A percentile compares a stretch with the other conserved stretches of the same genome.
Evolutionary conservation across 2,797 vertebrate species (phyloP).

Genomic region (Salmo trutta): DNA sequence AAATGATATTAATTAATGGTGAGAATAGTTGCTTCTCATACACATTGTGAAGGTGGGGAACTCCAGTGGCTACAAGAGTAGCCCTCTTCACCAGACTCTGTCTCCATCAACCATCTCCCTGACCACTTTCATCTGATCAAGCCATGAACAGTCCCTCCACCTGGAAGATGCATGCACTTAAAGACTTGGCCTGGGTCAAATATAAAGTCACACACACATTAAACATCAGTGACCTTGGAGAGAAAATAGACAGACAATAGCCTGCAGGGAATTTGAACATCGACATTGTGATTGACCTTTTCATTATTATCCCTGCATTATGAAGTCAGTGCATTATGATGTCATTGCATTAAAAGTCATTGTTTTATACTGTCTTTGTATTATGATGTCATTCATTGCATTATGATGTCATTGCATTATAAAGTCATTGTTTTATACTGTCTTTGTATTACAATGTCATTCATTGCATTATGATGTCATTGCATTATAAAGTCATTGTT

Average conservation of each 20-base stretch:
- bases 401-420: constrained; percentile 11
- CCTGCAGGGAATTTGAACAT: constrained; percentile 49
- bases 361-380: too few relatives aligned
- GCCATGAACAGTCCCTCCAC: too few relatives aligned
- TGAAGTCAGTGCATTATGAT: neutral
- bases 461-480: neutral
- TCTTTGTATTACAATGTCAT: neutral
- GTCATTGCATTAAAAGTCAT: too few relatives aligned
- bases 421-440: constrained; percentile 24
- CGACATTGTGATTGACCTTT: neutral
- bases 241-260: constrained; percentile 41
- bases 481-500: constrained; percentile 23
- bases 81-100: too few relatives aligned
- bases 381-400: too few relatives aligned
- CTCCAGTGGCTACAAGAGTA: too few relatives aligned
- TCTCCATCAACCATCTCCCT: too few relatives aligned
- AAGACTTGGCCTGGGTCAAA: too few relatives aligned
- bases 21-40: constrained; percentile 23
- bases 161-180: too few relatives aligned
- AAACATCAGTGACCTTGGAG: constrained; percentile 45
- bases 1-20: constrained; percentile 28
- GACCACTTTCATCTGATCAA: too few relatives aligned
- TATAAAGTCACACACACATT: constrained; percentile 27
- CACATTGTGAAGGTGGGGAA: too few relatives aligned
- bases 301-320: neutral